Percentiles rank a stretch among this genome's conserved stretches.
phyloP scores from a whole-genome alignment of 2,113 vertebrate genomes.

The Chaenogobius annularis region DNA sequence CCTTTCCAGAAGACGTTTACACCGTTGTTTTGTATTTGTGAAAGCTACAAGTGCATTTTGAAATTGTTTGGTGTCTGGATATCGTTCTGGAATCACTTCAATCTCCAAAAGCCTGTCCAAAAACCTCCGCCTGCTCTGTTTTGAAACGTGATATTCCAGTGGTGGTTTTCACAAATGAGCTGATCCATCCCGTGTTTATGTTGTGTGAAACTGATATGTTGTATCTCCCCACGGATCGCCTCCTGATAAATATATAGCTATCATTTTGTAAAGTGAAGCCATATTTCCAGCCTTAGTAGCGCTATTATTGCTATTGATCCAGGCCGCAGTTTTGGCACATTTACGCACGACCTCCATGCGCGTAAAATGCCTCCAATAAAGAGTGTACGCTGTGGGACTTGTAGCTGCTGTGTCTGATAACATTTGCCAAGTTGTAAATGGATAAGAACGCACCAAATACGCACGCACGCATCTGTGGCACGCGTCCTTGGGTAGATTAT shows the following conservation, averaged over 20 bases:
- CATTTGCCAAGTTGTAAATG: slow-evolving; percentile 2
- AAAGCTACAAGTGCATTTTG: background rate
- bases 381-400: background rate
- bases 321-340: slow-evolving; percentile 10
- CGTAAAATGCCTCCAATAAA: slow-evolving; percentile 20
- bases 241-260: background rate
- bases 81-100: background rate
- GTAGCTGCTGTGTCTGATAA: slow-evolving; percentile 5
- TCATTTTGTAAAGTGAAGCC: background rate
- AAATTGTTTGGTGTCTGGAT: background rate
- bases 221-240: background rate
- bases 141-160: background rate
- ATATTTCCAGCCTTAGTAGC: background rate
- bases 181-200: slow-evolving; percentile 4
- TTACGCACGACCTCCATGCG: slow-evolving; percentile 32
- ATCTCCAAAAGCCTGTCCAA: background rate
- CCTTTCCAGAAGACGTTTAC: background rate
- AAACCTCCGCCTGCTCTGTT: background rate
- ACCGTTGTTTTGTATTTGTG: background rate
- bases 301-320: slow-evolving; percentile 5
- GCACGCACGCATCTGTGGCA: slow-evolving; percentile 18
- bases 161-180: slow-evolving; percentile 4
- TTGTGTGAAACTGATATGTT: slow-evolving; percentile 12
- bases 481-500: slow-evolving; percentile 50
- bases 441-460: background rate